A percentile compares a stretch with the other conserved stretches of the same genome.
Conservation (phyloP, 2,113 vertebrate species). For the Pyxicephalus adspersus region DNA sequence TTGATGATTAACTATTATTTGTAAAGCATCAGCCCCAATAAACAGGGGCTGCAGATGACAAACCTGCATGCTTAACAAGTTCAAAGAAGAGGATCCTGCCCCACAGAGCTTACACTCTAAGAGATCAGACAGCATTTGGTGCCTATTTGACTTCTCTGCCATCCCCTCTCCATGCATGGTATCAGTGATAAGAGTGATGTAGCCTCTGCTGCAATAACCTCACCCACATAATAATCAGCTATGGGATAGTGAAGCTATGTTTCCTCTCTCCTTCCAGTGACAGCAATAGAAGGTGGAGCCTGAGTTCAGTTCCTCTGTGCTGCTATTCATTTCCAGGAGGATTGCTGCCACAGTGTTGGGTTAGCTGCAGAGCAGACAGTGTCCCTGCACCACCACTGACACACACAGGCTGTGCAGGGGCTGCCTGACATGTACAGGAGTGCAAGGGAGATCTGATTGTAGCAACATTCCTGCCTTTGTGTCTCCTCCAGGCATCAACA, state of each 20-base stretch:
- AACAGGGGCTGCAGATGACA: too few species aligned
- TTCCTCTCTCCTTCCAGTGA: constrained; percentile 28
- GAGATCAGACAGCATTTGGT: too few species aligned
- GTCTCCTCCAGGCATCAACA: not conserved
- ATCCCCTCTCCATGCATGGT: not conserved
- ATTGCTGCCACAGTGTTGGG: not conserved
- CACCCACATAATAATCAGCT: constrained; percentile 10
- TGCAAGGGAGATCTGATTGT: not conserved
- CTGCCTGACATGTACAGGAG: not conserved
- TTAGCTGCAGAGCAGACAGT: constrained; percentile 16
- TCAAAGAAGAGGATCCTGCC: too few species aligned
- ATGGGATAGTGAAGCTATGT: not conserved
- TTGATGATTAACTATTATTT: too few species aligned
- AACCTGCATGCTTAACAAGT: too few species aligned
- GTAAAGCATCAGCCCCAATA: too few species aligned
- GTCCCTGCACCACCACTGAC: not conserved
- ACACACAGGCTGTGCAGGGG: not conserved
- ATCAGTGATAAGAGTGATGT: not conserved
- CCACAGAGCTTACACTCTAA: too few species aligned
- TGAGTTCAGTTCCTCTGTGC: not conserved
- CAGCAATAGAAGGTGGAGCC: constrained; percentile 2
- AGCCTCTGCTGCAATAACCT: constrained; percentile 2
- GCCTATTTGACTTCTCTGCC: too few species aligned
- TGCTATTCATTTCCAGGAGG: constrained; percentile 16
- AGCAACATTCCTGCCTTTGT: not conserved